Evolutionary conservation across 2,113 vertebrate species (phyloP), one percentile per base, ranked within the genome.

Genomic region (Haemorhous mexicanus): DNA sequence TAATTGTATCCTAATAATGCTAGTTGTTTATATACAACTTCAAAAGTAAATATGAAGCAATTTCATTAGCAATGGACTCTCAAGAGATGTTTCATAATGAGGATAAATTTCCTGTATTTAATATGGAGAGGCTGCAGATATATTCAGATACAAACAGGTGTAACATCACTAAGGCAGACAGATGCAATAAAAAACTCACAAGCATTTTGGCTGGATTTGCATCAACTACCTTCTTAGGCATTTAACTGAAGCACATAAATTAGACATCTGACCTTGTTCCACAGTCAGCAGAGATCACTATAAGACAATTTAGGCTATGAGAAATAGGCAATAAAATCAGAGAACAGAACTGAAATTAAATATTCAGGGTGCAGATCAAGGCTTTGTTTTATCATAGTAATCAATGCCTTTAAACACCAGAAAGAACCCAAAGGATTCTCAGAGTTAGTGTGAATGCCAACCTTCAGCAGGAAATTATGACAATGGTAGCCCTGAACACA

Each of bases 1-100:
- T 96, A 98, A 98, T 96, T 97, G 94, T 97, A 85, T 97, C 96
- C 91, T 97, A 97, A 97, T 97, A 98, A 96, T 93, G 70, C 67
- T 95, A 90, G 90, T 66, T 95, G 93, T 97, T 98, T 97, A 95
- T 94, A 93, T 87, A 87, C 70, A 95, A 86, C 66, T 96, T 96
- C 80, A 94, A 83, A 98, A 97, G 97, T 93, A 97, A 98, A 96
- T 95, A 97, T 96, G 89, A 67, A 52, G 80, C 49, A 90, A 61
- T 67, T 97, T 91, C 96, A 96, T 97, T 96, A 97, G 82, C 84
- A 96, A 81, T 72, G 87, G 79, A 87, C 93, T 94, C 97, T 96
- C 93, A 67, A 88, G 95, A 87, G 59, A 21, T 39, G 94, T 96
- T 91, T 96, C 79, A 90, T 96, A 96, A 96, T 90, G 87, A 97